Evolutionary conservation across 2,888 invertebrate genomes (phyloP).

Genomic region (Dicyrtoma fusca): DNA sequence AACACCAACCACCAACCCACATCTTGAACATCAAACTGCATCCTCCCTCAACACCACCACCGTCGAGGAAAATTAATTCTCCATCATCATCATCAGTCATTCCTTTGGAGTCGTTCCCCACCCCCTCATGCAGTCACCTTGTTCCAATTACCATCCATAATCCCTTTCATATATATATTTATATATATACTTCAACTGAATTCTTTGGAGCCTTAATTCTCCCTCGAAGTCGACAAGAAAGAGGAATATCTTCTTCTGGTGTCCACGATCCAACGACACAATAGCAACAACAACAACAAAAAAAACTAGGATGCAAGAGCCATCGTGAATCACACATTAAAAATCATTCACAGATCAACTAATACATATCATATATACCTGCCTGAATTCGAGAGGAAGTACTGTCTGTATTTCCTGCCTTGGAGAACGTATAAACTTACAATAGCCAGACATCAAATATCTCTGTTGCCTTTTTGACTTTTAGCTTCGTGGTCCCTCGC

Average conservation of each 20-base stretch:
- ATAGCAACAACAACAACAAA: background rate
- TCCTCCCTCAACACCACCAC: background rate
- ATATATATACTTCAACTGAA: background rate
- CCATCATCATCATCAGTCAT: no score
- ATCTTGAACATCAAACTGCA: background rate
- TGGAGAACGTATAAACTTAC: conserved; percentile 30
- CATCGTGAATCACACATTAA: conserved; percentile 13
- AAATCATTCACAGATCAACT: conserved; percentile 27
- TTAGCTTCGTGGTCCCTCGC: conserved; percentile 6
- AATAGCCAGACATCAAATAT: conserved; percentile 13
- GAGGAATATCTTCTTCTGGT: background rate
- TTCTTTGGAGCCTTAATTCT: conserved; percentile 1
- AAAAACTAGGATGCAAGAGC: conserved; percentile 1
- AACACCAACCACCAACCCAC: background rate
- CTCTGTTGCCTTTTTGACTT: conserved; percentile 28
- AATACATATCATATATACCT: conserved; percentile 47
- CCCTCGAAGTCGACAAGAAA: background rate
- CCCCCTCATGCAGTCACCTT: background rate
- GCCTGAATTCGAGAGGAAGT: conserved; percentile 43
- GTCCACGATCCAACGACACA: background rate
- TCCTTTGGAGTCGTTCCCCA: background rate
- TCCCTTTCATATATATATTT: no score
- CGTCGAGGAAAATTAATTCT: background rate
- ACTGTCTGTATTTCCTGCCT: conserved; percentile 39
- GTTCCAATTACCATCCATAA: no score